These are phyloP conservation scores for Micropterix aruncella DNA, from an alignment of 2,888 invertebrate genomes.

Conservation along the genomic window DNA sequence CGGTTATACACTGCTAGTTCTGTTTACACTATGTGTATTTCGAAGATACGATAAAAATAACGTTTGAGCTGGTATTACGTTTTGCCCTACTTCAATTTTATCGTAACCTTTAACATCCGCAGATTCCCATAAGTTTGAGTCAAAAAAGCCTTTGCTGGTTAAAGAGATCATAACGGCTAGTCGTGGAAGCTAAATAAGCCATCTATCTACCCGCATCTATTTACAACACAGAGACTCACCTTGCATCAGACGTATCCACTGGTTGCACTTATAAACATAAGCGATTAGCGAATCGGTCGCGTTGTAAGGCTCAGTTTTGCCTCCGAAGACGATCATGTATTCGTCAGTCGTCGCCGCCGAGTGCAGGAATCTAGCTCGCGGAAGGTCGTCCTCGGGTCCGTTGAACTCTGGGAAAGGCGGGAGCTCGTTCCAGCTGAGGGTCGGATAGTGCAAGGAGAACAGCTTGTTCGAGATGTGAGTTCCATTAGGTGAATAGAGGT, in stretches of 20 bases:
- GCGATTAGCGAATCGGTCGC: constrained; percentile 67
- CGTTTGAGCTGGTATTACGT: too few relatives aligned
- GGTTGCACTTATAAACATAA: constrained; percentile 80
- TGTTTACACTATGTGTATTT: too few relatives aligned
- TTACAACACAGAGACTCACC: constrained; percentile 23
- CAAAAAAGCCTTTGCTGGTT: too few relatives aligned
- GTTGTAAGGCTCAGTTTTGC: constrained; percentile 60
- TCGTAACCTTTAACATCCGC: too few relatives aligned
- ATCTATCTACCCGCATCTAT: too few relatives aligned
- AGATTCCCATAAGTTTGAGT: too few relatives aligned
- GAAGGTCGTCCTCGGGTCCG: constrained; percentile 40
- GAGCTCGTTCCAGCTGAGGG: constrained; percentile 65
- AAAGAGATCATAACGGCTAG: too few relatives aligned
- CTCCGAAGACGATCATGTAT: constrained; percentile 86
- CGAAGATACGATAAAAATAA: too few relatives aligned
- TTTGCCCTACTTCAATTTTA: too few relatives aligned
- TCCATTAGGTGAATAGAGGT: constrained; percentile 55
- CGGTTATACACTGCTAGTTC: too few relatives aligned
- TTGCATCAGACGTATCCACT: constrained; percentile 65
- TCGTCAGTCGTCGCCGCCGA: constrained; percentile 78
- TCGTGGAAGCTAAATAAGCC: too few relatives aligned
- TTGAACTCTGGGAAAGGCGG: constrained; percentile 56
- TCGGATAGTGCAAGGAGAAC: constrained; percentile 63
- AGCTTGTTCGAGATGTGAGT: constrained; percentile 62
- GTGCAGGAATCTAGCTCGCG: constrained; percentile 71